Evolutionary conservation across 2,797 vertebrate genomes (phyloP), one percentile per base, ranked within the genome.

Genomic region (Taeniopygia guttata): DNA sequence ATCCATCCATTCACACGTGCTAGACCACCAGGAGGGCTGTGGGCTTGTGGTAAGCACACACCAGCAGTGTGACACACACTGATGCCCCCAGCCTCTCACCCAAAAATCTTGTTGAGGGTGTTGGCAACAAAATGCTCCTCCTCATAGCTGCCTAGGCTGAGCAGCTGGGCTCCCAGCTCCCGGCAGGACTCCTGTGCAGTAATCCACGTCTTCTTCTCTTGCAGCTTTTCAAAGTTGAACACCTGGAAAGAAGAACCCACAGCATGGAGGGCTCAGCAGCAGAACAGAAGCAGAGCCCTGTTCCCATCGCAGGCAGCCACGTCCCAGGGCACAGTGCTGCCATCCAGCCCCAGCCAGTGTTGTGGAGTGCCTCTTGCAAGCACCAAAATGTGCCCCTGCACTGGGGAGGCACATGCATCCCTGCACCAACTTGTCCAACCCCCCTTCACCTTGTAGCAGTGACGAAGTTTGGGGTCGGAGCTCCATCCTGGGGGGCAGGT

Each of bases 361-460:
- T 5, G 0, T 1, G 13, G 52, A 20, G 21, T 58, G 72, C 48
- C 45, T 77, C 81, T 40, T 16, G 20, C 49, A 52, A 40, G 45
- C 46, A 58, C 43, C 58, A n/a, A 55, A 69, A 34, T 17, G 9
- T 1, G 20, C 13, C n/a, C 20, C 25, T 7, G 21, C 75, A 49
- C 78, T 25, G 22, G 21, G 32, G 43, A 32, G 26, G 21, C 38
- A 54, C 1, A 0, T 3, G 30, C 43, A 68, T 52, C 43, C 64
- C 60, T 25, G 26, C 13, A 38, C 19, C 0, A 0, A 40, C 16
- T 29, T 30, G 18, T 36, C 13, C 4, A 49, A 34, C 7, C 18
- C 38, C 27, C 27, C 32, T 93, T 78, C 82, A 99, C 99, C 99
- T 99, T 99, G 96, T 99, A 99, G 94, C 99, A 99, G 96, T 99